Evolutionary conservation across 2,113 vertebrate genomes (phyloP).

Genomic region (Nothoprocta pentlandii): DNA sequence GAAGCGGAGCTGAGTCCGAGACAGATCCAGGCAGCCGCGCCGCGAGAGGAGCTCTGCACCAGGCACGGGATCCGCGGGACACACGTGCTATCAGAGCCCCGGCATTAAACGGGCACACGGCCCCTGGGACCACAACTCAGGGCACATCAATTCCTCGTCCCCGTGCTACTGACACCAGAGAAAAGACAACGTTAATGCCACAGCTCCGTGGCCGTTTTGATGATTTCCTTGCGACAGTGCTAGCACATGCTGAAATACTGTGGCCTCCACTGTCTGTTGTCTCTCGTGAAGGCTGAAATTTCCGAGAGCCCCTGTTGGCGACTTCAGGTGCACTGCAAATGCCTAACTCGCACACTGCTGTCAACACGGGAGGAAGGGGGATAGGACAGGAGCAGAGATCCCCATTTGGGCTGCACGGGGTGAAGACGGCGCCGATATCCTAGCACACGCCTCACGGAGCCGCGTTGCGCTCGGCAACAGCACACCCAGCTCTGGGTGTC

Average conservation of each 20-base stretch:
- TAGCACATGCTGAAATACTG: slow-evolving; percentile 48
- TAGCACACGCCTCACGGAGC: not conserved
- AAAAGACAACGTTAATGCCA: slow-evolving; percentile 12
- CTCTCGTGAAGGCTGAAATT: slow-evolving; percentile 39
- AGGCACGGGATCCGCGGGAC: slow-evolving; percentile 1
- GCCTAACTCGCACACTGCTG: not conserved
- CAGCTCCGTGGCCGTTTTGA: slow-evolving; percentile 46
- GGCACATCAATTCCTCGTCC: slow-evolving; percentile 29
- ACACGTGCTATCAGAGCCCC: not conserved
- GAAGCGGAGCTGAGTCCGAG: not conserved
- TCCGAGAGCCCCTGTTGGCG: slow-evolving; percentile 23
- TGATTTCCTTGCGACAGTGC: slow-evolving; percentile 51
- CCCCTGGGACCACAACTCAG: not conserved
- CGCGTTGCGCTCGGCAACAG: not conserved
- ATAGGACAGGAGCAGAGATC: not conserved
- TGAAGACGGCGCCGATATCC: not conserved
- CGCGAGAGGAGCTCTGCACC: not conserved
- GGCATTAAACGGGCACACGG: not conserved
- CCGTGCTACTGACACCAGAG: not conserved
- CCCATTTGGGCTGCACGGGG: not conserved
- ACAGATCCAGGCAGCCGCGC: not conserved
- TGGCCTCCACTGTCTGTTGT: slow-evolving; percentile 17
- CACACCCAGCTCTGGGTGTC: not conserved
- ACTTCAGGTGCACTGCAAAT: not conserved
- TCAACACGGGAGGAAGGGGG: not conserved